Percentiles rank a stretch among this genome's conserved stretches.
These are phyloP conservation scores for Trypoxylus dichotomus DNA, from an alignment of 1,140 invertebrate species.

Conservation along the genomic window DNA sequence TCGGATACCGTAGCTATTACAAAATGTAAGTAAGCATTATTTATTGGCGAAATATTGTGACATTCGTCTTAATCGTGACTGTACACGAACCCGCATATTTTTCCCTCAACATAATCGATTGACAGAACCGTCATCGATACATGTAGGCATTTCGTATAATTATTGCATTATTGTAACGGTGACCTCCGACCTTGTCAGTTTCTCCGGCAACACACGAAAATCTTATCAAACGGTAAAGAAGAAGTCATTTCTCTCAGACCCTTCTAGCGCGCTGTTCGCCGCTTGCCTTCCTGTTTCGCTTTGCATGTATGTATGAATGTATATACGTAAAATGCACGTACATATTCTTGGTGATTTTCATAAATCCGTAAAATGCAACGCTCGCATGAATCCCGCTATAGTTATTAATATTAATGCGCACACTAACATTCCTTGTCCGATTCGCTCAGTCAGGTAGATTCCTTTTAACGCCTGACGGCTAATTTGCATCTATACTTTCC, in stretches of 20 bases:
- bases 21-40: neutral
- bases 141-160: slow-evolving; percentile 19
- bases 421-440: neutral
- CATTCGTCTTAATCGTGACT: slow-evolving; percentile 7
- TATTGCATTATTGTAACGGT: slow-evolving; percentile 25
- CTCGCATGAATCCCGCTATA: slow-evolving; percentile 2
- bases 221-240: slow-evolving; percentile 19
- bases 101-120: neutral
- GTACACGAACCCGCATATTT: slow-evolving; percentile 5
- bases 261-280: neutral
- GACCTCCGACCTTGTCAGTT: slow-evolving; percentile 5
- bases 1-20: neutral
- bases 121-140: neutral
- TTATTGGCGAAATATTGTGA: slow-evolving; percentile 1
- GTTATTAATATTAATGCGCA: slow-evolving; percentile 17
- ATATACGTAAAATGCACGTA: neutral
- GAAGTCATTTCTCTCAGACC: slow-evolving; percentile 2
- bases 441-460: slow-evolving; percentile 10
- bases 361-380: slow-evolving; percentile 6
- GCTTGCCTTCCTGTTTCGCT: slow-evolving; percentile 6
- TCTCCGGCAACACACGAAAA: slow-evolving; percentile 16
- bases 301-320: neutral
- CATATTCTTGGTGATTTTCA: slow-evolving; percentile 12
- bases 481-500: slow-evolving; percentile 17
- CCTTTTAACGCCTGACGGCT: neutral